Base-by-base conservation (phyloP, 1,140 invertebrate species). In the Catajapyx aquilonaris region DNA sequence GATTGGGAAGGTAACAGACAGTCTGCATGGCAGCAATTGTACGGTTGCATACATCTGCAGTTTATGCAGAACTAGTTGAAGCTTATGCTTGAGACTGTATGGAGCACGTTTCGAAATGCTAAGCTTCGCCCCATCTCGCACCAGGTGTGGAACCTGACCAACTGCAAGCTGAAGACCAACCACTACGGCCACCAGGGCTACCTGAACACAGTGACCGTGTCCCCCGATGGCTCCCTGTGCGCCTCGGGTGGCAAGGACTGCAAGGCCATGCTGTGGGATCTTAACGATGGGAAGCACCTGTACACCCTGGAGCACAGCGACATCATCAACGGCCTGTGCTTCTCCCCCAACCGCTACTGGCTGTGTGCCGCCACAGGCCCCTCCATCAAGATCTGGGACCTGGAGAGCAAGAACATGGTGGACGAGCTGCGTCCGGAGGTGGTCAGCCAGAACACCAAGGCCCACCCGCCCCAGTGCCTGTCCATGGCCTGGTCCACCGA, bases 311-410 rank as follows among this genome's bases (percentile, higher is more conserved):
- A 97, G 52, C 93, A 96, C 57, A 94, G 91, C 59, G 93, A 97
- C 51, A 87, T 88, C 53, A 97, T 99, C 61, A 96, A 91, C 51
- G 81, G 93, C 5, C 64, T 99, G 45, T 91, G 87, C 72, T 99
- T 99, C 74, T 95, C 87, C 48, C 95, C 95, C 34, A 98, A 98
- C 64, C 78, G 95, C 56, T 99, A 99, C 56, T 99, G 95, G 95
- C 70, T 99, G 11, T 98, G 95, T 64, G 95, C 93, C 52, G 95
- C 95, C n/a, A 96, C 85, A 54, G 95, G 95, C 49, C 86, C 93
- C 38, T 84, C 78, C 47, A 96, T 99, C 55, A 96, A 95, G 64
- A 97, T 99, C 54, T 99, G 95, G 94, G 79, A 99, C 71, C 69
- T 99, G 54, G 94, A 98, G 67, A 90, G 85, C 61, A 99, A 99